These are phyloP conservation scores for Dendrophyllia cribrosa DNA, from an alignment of 64 coral and sea anemone species.

Conservation along the genomic window DNA sequence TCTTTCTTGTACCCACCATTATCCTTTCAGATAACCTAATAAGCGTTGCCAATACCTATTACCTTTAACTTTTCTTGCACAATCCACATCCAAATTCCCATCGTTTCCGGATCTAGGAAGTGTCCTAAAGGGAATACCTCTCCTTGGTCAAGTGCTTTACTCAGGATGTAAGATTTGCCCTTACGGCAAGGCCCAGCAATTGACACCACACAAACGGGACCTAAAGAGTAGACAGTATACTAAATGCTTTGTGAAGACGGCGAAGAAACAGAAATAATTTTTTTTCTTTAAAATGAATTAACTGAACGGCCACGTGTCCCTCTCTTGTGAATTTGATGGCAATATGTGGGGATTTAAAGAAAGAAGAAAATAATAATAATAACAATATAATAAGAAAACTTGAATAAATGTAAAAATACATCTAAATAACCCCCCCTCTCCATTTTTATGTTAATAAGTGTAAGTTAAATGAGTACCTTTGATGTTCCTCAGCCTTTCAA, in stretches of 20 bases:
- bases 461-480: constrained; percentile 13
- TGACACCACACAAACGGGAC: constrained; percentile 70
- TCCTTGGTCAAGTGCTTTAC: constrained; percentile 51
- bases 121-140: constrained; percentile 38
- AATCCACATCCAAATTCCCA: constrained; percentile 47
- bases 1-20: too few relatives aligned
- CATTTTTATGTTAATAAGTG: too few relatives aligned
- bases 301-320: too few relatives aligned
- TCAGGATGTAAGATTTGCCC: constrained; percentile 67
- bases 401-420: too few relatives aligned
- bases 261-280: background rate
- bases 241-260: background rate
- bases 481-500: constrained; percentile 42
- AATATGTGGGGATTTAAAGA: too few relatives aligned
- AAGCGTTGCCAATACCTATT: background rate
- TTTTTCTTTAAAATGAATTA: too few relatives aligned
- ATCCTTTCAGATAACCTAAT: too few relatives aligned
- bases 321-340: too few relatives aligned
- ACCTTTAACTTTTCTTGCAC: constrained; percentile 23
- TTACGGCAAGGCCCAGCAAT: constrained; percentile 65
- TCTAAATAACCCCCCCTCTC: too few relatives aligned
- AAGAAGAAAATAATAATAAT: too few relatives aligned
- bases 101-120: constrained; percentile 6
- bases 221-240: background rate
- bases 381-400: too few relatives aligned